Conservation (phyloP, 1,140 invertebrate species). For the Nylanderia fulva region DNA sequence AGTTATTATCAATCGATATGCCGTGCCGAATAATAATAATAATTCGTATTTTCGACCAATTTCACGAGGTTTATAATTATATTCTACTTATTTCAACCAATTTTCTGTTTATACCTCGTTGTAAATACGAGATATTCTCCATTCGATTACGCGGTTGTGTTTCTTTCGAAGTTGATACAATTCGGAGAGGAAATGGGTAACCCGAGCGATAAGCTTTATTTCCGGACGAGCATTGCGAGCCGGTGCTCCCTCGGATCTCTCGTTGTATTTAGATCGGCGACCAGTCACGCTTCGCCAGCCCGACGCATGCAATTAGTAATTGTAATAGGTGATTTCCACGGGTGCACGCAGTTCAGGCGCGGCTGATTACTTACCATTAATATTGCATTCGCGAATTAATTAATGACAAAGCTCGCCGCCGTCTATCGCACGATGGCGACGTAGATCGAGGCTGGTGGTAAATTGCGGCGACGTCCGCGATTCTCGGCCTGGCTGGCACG, state of each 20-base stretch:
- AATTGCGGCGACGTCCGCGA: slow-evolving; percentile 17
- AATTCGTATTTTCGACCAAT: slow-evolving; percentile 54
- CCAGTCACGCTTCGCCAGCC: slow-evolving; percentile 42
- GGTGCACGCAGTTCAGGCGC: slow-evolving; percentile 62
- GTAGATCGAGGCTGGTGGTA: slow-evolving; percentile 27
- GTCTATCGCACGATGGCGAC: slow-evolving; percentile 74
- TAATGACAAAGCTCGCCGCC: slow-evolving; percentile 79
- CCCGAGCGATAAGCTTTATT: slow-evolving; percentile 48
- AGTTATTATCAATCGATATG: slow-evolving; percentile 49
- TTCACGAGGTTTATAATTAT: slow-evolving; percentile 24
- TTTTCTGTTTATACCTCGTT: too few relatives aligned
- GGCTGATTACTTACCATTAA: slow-evolving; percentile 84
- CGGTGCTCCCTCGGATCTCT: slow-evolving; percentile 20
- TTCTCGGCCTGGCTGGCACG: slow-evolving; percentile 27
- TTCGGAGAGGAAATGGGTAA: slow-evolving; percentile 5
- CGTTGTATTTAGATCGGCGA: slow-evolving; percentile 47
- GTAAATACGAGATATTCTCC: not conserved
- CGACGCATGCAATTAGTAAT: slow-evolving; percentile 78
- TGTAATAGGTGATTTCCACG: slow-evolving; percentile 79
- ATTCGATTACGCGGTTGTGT: not conserved
- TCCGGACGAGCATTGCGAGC: slow-evolving; percentile 50
- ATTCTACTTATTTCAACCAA: too few relatives aligned
- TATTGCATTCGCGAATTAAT: slow-evolving; percentile 84
- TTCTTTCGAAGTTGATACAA: slow-evolving; percentile 30
- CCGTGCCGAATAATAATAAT: slow-evolving; percentile 25